Base-by-base conservation (phyloP, 2,888 invertebrate genomes). In the Gari tellinella region DNA sequence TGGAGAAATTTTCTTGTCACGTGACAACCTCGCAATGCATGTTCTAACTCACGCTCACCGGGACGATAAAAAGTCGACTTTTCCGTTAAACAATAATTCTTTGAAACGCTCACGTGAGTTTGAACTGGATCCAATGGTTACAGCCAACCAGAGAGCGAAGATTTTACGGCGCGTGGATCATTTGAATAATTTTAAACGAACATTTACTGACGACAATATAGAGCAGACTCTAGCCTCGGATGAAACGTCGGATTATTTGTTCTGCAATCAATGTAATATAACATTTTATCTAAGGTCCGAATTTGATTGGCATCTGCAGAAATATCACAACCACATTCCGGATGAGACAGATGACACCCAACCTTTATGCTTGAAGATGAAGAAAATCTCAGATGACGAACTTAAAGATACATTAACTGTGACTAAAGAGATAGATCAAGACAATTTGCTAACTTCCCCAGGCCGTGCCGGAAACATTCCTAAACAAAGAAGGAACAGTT, bases 21-120 rank as follows among this genome's bases (percentile, higher is more conserved):
- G 88, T 21, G 90, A 90, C 58, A 75, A 83, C 26, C 83, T 90
- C 51, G 89, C 90, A n/a, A 89, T 90, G 89, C 90, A 90, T 81
- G 88, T 89, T 81, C 62, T 85, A 7, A 86, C 88, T 68, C 89
- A 89, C 72, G 83, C 86, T 81, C 78, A 78, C 7, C 38, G 53
- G 25, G 68, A 64, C 10, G 58, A 40, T 14, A 23, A 31, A 31
- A 31, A 31, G 31, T 31, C 31, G 10, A 10, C 4, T 10, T 31
- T 31, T 31, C 31, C 31, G 31, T 10, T 31, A 10, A 31, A 31
- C 31, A 31, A 31, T 31, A 65, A 58, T 48, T 10, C 40, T 12
- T 57, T 49, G 31, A 66, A 65, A 21, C 70, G 70, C 15, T 49
- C 19, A 7, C 21, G 53, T 12, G 51, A 19, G 4, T 40, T 38